These are phyloP conservation scores for Mesembrinibis cayennensis DNA, from an alignment of 2,113 vertebrate species.

Conservation along the genomic window DNA sequence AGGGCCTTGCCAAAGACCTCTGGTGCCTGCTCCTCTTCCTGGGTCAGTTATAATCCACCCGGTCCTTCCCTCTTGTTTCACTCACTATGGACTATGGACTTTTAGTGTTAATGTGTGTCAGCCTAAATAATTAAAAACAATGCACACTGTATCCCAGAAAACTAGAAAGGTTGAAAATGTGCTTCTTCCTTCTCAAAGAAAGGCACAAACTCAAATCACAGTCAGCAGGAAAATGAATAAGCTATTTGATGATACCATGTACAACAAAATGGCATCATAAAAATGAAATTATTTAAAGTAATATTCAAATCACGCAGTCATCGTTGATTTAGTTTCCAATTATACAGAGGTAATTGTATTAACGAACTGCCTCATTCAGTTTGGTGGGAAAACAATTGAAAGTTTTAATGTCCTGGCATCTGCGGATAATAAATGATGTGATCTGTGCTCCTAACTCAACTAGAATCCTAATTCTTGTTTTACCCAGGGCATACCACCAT, in stretches of 20 bases:
- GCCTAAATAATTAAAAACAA: slow-evolving; percentile 34
- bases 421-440: slow-evolving; percentile 59
- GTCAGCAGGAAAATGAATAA: slow-evolving; percentile 61
- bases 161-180: slow-evolving; percentile 1
- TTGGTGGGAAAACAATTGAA: slow-evolving; percentile 63
- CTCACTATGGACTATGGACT: neutral
- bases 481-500: neutral
- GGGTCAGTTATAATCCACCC: neutral
- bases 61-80: neutral
- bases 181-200: slow-evolving; percentile 24
- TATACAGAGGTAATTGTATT: slow-evolving; percentile 73
- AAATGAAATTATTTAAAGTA: slow-evolving; percentile 72
- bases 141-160: neutral
- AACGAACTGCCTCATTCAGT: slow-evolving; percentile 62
- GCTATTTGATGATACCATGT: slow-evolving; percentile 53
- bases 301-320: slow-evolving; percentile 67
- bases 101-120: neutral
- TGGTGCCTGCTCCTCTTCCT: neutral
- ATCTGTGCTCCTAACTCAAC: slow-evolving; percentile 53
- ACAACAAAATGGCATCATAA: slow-evolving; percentile 66
- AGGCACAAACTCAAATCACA: slow-evolving; percentile 41
- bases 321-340: slow-evolving; percentile 74
- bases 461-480: slow-evolving; percentile 55
- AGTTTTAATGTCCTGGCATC: slow-evolving; percentile 66
- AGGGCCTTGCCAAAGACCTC: neutral